Conservation (phyloP, 1,140 invertebrate genomes). For the Drosophila asahinai region DNA sequence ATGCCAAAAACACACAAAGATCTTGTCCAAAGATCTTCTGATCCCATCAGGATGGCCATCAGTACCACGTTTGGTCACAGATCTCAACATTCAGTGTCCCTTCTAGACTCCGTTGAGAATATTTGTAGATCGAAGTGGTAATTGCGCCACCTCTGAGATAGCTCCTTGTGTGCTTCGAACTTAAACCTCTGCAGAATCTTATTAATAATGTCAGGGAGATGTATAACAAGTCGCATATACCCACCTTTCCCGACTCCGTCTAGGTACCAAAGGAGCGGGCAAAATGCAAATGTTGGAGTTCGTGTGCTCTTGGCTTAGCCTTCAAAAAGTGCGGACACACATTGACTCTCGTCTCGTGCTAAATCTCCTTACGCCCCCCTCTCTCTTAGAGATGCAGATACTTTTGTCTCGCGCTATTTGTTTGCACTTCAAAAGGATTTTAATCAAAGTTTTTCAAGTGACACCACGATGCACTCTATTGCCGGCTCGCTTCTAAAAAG, state of each 20-base stretch:
- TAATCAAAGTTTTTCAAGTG: constrained; percentile 81
- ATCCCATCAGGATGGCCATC: neutral
- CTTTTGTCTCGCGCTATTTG: constrained; percentile 76
- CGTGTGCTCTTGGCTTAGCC: constrained; percentile 56
- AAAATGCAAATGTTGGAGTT: constrained; percentile 57
- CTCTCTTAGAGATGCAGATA: constrained; percentile 10
- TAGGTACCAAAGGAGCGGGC: constrained; percentile 13
- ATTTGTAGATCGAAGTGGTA: too few relatives aligned
- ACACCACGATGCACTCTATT: constrained; percentile 46
- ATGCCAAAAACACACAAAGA: too few relatives aligned
- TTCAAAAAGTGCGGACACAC: constrained; percentile 70
- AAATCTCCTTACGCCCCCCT: constrained; percentile 3
- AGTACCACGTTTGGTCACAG: neutral
- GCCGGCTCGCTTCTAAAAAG: constrained; percentile 9
- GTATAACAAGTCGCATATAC: neutral
- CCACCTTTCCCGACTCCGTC: too few relatives aligned
- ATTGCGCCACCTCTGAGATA: too few relatives aligned
- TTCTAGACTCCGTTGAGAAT: too few relatives aligned
- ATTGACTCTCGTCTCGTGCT: constrained; percentile 44
- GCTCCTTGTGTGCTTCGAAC: too few relatives aligned
- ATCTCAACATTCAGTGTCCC: too few relatives aligned
- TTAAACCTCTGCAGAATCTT: too few relatives aligned
- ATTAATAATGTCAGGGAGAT: too few relatives aligned
- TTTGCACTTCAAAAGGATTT: constrained; percentile 82
- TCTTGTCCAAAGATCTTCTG: too few relatives aligned